Evolutionary conservation across 2,888 invertebrate species (phyloP), one percentile per base, ranked within the genome.

Genomic region (Platypus cylindrus): DNA sequence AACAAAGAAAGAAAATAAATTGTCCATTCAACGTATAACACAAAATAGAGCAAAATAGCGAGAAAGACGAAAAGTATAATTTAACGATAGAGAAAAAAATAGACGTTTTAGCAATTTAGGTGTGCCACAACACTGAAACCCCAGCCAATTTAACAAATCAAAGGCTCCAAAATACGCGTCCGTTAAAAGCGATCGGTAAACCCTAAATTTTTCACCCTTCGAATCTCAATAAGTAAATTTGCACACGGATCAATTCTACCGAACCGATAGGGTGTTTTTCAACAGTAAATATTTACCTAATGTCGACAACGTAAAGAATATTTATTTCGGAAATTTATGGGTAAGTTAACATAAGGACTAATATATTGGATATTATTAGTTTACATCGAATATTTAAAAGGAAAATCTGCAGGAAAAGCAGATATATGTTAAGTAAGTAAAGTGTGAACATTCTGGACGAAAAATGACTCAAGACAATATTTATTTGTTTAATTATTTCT

Each of bases 121-220:
- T n/a, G n/a, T n/a, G n/a, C 20, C 20, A 9, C 5, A 7, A 7
- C 20, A 20, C 9, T 9, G 20, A 5, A 20, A 7, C 20, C 36
- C 39, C 32, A 39, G 33, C 38, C 36, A 39, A 39, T 39, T 39
- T 39, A 36, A 33, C 36, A 39, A 39, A 39, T 39, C 39, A 36
- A 39, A 39, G 39, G 27, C 27, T 29, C 38, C 32, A 25, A n/a
- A 35, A 28, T 29, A 32, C 32, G 36, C 36, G 36, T 25, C 18
- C 30, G 32, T 30, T 33, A 33, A 39, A 39, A 39, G 32, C 39
- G 36, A 20, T 36, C 32, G 39, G 39, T 36, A 39, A 36, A 30
- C 39, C 39, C 17, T 15, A 18, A 36, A 38, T 36, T 36, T 33
- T 40, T 40, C 36, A 34, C 17, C 26, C 40, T 30, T 31, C 16